Evolutionary conservation across 2,113 vertebrate genomes (phyloP).

Genomic region (Notiomystis cincta): DNA sequence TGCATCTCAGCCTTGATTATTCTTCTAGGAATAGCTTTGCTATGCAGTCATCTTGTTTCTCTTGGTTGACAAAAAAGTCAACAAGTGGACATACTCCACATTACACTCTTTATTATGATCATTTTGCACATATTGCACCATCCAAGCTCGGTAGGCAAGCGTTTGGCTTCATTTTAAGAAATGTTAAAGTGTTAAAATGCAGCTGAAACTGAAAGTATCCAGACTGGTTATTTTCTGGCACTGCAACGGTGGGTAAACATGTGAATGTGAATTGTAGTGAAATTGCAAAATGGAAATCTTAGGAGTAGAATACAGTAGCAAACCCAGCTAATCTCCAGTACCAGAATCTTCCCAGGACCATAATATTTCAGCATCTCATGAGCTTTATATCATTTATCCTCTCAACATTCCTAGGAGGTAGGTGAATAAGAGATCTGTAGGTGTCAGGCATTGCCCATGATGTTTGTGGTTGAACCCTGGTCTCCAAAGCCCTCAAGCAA

Average conservation of each 20-base stretch:
- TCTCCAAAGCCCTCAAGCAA: background rate
- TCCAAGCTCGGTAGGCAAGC: background rate
- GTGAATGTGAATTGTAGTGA: background rate
- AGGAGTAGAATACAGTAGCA: background rate
- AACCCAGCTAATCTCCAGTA: background rate
- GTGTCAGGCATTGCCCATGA: background rate
- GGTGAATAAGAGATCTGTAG: background rate
- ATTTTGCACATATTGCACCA: background rate
- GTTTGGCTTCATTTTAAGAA: conserved; percentile 25
- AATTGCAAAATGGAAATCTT: background rate
- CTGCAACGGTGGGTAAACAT: background rate
- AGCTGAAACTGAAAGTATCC: conserved; percentile 16
- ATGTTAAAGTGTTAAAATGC: background rate
- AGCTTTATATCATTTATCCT: background rate
- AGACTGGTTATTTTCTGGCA: background rate
- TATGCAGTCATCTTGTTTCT: background rate
- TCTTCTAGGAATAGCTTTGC: background rate
- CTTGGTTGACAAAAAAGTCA: background rate
- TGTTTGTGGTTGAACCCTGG: background rate
- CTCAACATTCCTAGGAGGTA: background rate
- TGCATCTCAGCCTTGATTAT: background rate
- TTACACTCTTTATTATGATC: background rate
- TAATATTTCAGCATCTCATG: background rate
- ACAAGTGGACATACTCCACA: background rate
- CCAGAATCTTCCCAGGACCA: background rate